A percentile compares a stretch with the other conserved stretches of the same genome.
phyloP scores from a whole-genome alignment of 1,140 invertebrate genomes.

The Centruroides vittatus region DNA sequence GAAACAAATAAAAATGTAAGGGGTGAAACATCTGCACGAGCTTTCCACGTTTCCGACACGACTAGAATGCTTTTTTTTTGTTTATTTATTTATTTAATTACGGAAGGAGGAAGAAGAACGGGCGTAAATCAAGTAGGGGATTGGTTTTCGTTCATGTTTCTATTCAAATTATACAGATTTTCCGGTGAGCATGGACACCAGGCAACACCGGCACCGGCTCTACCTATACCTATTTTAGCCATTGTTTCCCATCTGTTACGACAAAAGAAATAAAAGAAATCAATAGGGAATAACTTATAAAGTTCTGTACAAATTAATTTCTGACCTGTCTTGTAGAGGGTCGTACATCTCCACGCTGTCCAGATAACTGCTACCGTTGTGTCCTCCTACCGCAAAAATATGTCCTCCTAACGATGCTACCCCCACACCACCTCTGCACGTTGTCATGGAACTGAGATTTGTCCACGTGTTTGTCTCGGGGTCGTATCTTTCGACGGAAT shows the following conservation, averaged over 20 bases:
- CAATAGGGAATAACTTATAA: conserved; percentile 1
- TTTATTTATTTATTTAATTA: no score
- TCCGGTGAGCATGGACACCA: conserved; percentile 2
- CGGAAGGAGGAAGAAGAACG: no score
- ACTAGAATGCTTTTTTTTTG: no score
- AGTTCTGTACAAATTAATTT: conserved; percentile 40
- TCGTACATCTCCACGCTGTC: conserved; percentile 81
- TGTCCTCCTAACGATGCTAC: conserved; percentile 70
- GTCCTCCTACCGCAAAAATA: conserved; percentile 85
- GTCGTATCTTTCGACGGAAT: conserved; percentile 38
- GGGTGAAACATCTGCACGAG: no score
- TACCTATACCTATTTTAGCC: conserved; percentile 2
- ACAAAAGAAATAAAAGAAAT: background rate
- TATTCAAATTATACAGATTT: no score
- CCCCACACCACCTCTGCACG: conserved; percentile 48
- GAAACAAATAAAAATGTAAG: no score
- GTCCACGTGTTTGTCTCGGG: conserved; percentile 35
- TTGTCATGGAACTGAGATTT: conserved; percentile 12
- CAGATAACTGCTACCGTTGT: conserved; percentile 93
- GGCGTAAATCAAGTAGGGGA: no score
- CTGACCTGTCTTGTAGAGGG: conserved; percentile 65
- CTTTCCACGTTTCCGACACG: no score
- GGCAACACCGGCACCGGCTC: conserved; percentile 11
- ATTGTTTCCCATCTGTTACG: conserved; percentile 1
- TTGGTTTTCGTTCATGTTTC: no score